phyloP scores from a whole-genome alignment of 2,113 vertebrate species.

The Saccopteryx leptura region DNA sequence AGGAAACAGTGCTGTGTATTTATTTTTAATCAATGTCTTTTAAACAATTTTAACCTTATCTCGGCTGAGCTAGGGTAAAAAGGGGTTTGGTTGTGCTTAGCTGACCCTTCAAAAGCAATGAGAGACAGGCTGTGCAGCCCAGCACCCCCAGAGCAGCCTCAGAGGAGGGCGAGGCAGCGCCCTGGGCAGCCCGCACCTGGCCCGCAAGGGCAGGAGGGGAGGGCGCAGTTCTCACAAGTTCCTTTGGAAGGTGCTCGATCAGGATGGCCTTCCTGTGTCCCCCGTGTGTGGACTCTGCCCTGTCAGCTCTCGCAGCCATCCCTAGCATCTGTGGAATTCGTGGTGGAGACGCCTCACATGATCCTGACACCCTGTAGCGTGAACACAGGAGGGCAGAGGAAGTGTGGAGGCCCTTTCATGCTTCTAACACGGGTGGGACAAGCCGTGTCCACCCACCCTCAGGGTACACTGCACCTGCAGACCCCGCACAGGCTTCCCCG shows the following conservation, averaged over 20 bases:
- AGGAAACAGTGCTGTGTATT: neutral
- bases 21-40: neutral
- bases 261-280: neutral
- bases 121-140: neutral
- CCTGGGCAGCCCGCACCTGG: neutral
- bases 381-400: neutral
- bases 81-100: neutral
- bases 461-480: neutral
- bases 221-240: neutral
- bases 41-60: neutral
- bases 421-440: neutral
- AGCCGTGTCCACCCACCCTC: neutral
- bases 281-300: fast-evolving
- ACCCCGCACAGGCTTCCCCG: neutral
- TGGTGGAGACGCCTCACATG: neutral
- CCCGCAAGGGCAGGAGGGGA: neutral
- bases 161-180: neutral
- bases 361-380: neutral
- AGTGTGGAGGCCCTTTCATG: too few species aligned
- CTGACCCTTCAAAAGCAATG: neutral
- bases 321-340: neutral
- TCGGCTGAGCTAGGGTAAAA: neutral
- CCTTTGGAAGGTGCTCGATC: neutral
- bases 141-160: neutral
- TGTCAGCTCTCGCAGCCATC: neutral